Conservation (phyloP, 2,797 vertebrate species). For the Mionectes olivaceus region DNA sequence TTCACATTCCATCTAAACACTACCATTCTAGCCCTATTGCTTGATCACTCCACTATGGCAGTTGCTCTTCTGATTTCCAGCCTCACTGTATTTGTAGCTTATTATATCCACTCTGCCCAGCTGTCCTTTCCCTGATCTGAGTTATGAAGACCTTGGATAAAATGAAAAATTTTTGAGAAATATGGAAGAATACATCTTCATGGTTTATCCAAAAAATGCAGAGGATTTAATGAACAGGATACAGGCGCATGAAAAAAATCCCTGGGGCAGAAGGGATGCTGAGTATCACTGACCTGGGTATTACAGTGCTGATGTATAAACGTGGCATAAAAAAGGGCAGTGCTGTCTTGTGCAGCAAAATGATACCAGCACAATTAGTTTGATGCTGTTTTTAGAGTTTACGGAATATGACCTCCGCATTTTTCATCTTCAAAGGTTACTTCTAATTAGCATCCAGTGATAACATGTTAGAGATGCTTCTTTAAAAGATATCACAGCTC, state of each 20-base stretch:
- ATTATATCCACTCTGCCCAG: neutral
- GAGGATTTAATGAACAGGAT: neutral
- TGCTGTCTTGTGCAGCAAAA: slow-evolving; percentile 40
- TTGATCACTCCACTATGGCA: neutral
- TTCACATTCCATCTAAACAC: neutral
- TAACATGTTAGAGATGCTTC: slow-evolving; percentile 68
- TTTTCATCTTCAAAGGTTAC: slow-evolving; percentile 78
- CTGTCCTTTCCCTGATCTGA: neutral
- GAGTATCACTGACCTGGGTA: neutral
- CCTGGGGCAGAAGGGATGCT: neutral
- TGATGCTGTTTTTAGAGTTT: slow-evolving; percentile 74
- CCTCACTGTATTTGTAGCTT: neutral
- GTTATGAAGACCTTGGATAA: neutral
- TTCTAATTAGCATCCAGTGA: slow-evolving; percentile 81
- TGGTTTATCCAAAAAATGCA: slow-evolving; percentile 4
- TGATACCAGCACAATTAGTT: slow-evolving; percentile 75
- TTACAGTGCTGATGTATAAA: neutral
- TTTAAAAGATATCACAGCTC: slow-evolving; percentile 85
- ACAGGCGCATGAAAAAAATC: neutral
- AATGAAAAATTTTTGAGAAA: neutral
- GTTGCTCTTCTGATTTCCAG: neutral
- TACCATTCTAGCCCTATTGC: neutral
- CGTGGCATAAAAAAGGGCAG: slow-evolving; percentile 40
- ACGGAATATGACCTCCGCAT: slow-evolving; percentile 69
- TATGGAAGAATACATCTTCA: neutral